Evolutionary conservation across 2,113 vertebrate genomes (phyloP).

Genomic region (Nettapus auritus): DNA sequence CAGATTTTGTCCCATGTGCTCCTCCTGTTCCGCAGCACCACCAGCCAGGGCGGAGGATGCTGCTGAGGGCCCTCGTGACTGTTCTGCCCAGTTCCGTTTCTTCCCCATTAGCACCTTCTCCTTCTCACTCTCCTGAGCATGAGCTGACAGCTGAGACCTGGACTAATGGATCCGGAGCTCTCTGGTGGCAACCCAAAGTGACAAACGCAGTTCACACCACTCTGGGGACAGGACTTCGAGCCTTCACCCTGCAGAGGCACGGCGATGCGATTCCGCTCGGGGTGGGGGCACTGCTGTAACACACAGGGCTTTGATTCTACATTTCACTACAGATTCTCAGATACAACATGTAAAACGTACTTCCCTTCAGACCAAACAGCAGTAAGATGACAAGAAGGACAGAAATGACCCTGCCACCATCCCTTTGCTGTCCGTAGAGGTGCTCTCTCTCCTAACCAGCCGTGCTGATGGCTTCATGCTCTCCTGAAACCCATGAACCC

Average conservation of each 20-base stretch:
- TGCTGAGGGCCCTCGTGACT: not conserved
- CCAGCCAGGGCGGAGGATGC: not conserved
- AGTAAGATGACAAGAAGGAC: not conserved
- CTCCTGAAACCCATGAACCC: not conserved
- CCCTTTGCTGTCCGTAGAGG: not conserved
- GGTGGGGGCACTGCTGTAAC: not conserved
- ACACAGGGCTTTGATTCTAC: not conserved
- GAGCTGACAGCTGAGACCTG: not conserved
- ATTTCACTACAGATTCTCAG: not conserved
- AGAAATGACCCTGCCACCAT: not conserved
- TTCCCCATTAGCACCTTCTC: not conserved
- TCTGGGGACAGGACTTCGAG: not conserved
- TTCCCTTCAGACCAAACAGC: not conserved
- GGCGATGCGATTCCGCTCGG: fast-evolving
- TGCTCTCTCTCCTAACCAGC: not conserved
- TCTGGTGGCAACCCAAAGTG: fast-evolving
- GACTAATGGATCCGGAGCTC: not conserved
- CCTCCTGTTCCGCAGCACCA: not conserved
- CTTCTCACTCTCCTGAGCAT: not conserved
- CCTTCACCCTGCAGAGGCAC: not conserved
- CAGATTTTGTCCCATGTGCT: not conserved
- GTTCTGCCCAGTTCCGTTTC: not conserved
- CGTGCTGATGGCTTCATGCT: not conserved
- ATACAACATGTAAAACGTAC: not conserved
- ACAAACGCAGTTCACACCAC: not conserved